These are phyloP conservation scores for Acanthosepion pharaonis DNA, from an alignment of 2,888 invertebrate genomes.

Conservation along the genomic window DNA sequence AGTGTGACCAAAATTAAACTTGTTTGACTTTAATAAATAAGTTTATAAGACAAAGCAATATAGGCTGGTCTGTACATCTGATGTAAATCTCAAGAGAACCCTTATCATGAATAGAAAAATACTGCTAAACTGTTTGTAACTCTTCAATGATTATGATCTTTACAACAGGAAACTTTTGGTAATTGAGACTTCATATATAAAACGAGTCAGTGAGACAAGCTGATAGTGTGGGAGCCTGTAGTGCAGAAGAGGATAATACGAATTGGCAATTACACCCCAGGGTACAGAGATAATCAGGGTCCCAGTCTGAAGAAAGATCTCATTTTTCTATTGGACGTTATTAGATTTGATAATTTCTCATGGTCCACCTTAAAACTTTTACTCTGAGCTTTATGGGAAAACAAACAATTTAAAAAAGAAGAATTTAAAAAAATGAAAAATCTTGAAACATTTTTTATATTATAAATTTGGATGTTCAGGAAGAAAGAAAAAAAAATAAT, in stretches of 20 bases:
- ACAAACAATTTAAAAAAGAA: not conserved
- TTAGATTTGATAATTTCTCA: not conserved
- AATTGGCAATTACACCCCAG: slow-evolving; percentile 33
- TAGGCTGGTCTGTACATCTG: not conserved
- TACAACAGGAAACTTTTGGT: slow-evolving; percentile 16
- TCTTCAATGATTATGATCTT: not conserved
- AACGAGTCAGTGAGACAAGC: not conserved
- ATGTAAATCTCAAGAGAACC: not conserved
- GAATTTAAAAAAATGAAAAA: not conserved
- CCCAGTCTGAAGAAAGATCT: not conserved
- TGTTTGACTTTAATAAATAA: slow-evolving; percentile 33
- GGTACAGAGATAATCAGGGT: slow-evolving; percentile 2
- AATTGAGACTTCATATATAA: slow-evolving; percentile 15
- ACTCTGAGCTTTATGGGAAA: not conserved
- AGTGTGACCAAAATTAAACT: not conserved
- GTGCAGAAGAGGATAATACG: not conserved
- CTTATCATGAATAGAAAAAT: not conserved
- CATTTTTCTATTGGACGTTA: not conserved
- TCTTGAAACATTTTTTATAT: too few species aligned
- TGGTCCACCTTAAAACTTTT: not conserved
- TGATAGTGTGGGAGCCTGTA: not conserved
- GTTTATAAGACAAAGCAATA: not conserved
- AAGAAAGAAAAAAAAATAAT: too few species aligned
- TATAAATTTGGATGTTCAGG: too few species aligned
- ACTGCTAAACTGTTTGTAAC: not conserved